Evolutionary conservation across 2,113 vertebrate species (phyloP), one percentile per base, ranked within the genome.

Genomic region (Cisticola juncidis): DNA sequence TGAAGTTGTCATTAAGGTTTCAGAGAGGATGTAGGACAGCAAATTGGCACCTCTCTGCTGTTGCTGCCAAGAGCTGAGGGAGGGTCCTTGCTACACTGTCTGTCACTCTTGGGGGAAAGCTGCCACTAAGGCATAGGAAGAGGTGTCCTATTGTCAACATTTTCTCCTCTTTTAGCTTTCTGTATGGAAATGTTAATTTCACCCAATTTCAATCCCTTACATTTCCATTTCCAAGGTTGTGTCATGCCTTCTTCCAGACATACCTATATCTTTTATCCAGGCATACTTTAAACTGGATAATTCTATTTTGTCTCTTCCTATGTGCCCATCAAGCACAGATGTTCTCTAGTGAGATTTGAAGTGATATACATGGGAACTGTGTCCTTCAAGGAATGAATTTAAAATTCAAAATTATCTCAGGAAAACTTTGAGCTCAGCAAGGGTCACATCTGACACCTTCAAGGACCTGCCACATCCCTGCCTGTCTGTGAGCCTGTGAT

Each of bases 1-100:
- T 85, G 81, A 72, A 79, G 45, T 42, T 92, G 95, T 74, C 69
- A 83, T 81, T 88, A 71, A 66, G 28, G 50, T 36, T 84, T 95
- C 89, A 50, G 70, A 69, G 44, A 0, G 0, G 47, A 42, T 73
- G 50, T 22, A 71, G 36, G 29, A 68, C 60, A 64, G n/a, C 2
- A 47, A 64, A 61, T 53, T 69, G 47, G n/a, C 86, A 54, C 23
- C 0, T 0, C 1, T 5, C 42, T 77, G 54, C 20, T 0, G 1
- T 33, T 14, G 12, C 54, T 83, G 56, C 53, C 68, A 83, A 74
- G 78, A 14, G 66, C 73, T 5, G 13, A 51, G 45, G 38, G 57
- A 62, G 44, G 22, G 44, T 51, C 69, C 28, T 68, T 64, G 29
- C n/a, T 57, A 1, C 5, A 3, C 36, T 0, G 2, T 57, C 53